A percentile compares a stretch with the other conserved stretches of the same genome.
Evolutionary conservation across 2,113 vertebrate genomes (phyloP).

Genomic region (Calyptomena viridis): DNA sequence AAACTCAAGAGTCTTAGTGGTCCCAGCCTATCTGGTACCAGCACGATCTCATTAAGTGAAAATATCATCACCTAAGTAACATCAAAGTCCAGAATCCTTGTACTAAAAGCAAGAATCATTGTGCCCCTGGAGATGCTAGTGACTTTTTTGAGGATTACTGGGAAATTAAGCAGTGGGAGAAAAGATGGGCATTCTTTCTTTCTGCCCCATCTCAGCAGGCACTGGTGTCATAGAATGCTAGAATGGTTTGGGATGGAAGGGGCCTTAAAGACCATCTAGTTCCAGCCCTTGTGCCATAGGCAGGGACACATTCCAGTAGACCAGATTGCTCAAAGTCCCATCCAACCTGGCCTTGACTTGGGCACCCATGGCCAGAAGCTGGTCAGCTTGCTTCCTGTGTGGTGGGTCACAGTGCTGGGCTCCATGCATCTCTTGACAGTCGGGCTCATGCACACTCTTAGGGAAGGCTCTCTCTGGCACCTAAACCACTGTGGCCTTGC

Average conservation of each 20-base stretch:
- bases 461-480: not conserved
- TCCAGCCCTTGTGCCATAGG: not conserved
- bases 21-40: not conserved
- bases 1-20: not conserved
- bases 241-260: not conserved
- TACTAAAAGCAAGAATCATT: not conserved
- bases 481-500: not conserved
- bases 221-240: rapidly evolving
- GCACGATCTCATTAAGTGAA: not conserved
- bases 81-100: not conserved
- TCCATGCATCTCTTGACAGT: not conserved
- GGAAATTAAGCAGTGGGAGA: not conserved
- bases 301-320: not conserved
- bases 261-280: not conserved
- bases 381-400: not conserved
- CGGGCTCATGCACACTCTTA: rapidly evolving
- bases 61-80: not conserved
- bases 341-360: not conserved
- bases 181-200: rapidly evolving
- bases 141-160: not conserved
- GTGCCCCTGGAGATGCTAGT: not conserved
- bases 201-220: not conserved
- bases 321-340: not conserved
- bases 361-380: not conserved
- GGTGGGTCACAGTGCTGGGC: not conserved